Base-by-base conservation (phyloP, 1,140 invertebrate genomes). In the Pseudomyrmex sp. region DNA sequence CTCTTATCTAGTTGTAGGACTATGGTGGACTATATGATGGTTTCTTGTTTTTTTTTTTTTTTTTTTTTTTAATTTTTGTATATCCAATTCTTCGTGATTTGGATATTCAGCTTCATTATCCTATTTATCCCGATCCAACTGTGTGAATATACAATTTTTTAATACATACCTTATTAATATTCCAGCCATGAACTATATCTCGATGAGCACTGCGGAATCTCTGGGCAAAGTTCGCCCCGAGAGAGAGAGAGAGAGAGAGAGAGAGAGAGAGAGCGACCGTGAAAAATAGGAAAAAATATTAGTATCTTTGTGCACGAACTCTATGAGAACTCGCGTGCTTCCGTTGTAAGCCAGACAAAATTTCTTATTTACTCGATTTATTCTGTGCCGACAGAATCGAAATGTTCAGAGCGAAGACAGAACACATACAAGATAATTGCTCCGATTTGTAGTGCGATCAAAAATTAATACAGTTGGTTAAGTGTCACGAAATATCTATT, bases 241-340 rank as follows among this genome's bases (percentile, higher is more conserved):
- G 35, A 35, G 5, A 35, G 35, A 35, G 35, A 35, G 35, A 35
- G 35, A 35, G 35, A 35, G 35, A 7, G 35, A 7, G 35, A n/a
- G n/a, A n/a, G 35, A 35, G 26, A 54, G 26, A 35, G 26, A 54
- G 44, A 52, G 56, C 66, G 76, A 66, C 70, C 56, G 66, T 80
- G 76, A 80, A 80, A 80, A 80, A 80, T 80, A 80, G 66, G 61
- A 80, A 80, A 80, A 80, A 80, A 54, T 79, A 79, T 80, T 80
- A 80, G 76, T 80, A 80, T 80, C 76, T 80, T 80, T 66, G 76
- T 80, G 76, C 76, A 80, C 76, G 66, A 80, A 80, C 76, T 80
- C 76, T 80, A 80, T 58, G 76, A 59, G 76, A 80, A 80, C 76
- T 80, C 76, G 76, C 76, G 76, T 80, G 76, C 66, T 61, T 72